These are phyloP conservation scores for Homarus gammarus DNA, from an alignment of 2,888 invertebrate genomes.

Conservation along the genomic window DNA sequence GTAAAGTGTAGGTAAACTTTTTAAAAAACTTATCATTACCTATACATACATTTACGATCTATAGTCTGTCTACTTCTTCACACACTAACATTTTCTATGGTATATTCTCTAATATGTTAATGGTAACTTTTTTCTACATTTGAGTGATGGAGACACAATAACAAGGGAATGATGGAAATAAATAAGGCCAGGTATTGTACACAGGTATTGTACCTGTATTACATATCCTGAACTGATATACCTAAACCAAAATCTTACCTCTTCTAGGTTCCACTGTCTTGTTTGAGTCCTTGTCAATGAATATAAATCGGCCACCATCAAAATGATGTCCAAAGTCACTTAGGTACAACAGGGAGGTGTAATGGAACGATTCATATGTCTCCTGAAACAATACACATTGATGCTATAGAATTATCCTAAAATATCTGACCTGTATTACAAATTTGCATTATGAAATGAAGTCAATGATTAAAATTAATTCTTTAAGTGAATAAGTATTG, in stretches of 20 bases:
- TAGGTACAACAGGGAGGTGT: conserved; percentile 90
- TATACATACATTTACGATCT: background rate
- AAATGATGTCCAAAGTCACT: conserved; percentile 88
- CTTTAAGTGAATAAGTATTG: too few relatives aligned
- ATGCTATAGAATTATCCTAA: too few relatives aligned
- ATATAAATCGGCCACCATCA: conserved; percentile 90
- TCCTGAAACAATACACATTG: conserved; percentile 85
- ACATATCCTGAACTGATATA: background rate
- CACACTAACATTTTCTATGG: too few relatives aligned
- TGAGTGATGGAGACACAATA: too few relatives aligned
- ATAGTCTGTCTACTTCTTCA: too few relatives aligned
- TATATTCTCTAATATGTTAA: too few relatives aligned
- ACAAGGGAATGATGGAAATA: too few relatives aligned
- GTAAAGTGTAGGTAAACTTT: background rate
- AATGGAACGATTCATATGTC: conserved; percentile 92
- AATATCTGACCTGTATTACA: background rate
- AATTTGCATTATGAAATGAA: too few relatives aligned
- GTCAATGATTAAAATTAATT: too few relatives aligned
- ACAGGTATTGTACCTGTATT: background rate
- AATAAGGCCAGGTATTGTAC: too few relatives aligned
- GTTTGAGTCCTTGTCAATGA: conserved; percentile 85
- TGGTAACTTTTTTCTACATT: too few relatives aligned
- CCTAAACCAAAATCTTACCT: conserved; percentile 79
- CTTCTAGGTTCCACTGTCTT: conserved; percentile 87
- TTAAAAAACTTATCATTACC: too few relatives aligned